A percentile compares a stretch with the other conserved stretches of the same genome.
Evolutionary conservation across 1,140 invertebrate genomes (phyloP).

Genomic region (Bathynomus jamesi): DNA sequence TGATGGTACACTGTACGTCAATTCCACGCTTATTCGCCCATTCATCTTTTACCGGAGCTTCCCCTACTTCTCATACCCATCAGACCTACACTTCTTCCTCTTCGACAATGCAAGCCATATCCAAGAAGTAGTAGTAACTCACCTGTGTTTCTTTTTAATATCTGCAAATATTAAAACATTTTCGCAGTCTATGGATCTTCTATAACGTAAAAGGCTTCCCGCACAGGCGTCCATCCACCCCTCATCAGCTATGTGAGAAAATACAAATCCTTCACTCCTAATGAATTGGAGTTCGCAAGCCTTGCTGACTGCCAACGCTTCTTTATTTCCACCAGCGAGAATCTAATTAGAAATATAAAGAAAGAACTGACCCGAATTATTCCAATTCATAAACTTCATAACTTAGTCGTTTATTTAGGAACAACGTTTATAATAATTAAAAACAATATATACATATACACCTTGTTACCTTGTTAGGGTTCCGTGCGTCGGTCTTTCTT

Average conservation of each 20-base stretch:
- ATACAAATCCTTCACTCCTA: conserved; percentile 71
- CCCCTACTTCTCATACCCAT: too few species aligned
- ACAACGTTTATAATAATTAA: not conserved
- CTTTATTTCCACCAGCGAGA: conserved; percentile 64
- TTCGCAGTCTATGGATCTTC: conserved; percentile 60
- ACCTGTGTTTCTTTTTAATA: conserved; percentile 82
- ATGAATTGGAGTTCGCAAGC: conserved; percentile 66
- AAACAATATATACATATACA: not conserved
- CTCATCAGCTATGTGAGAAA: conserved; percentile 73
- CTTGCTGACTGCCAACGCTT: conserved; percentile 67
- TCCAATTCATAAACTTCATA: not conserved
- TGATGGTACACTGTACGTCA: too few species aligned
- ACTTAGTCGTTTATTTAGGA: not conserved
- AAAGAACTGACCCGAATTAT: conserved; percentile 49
- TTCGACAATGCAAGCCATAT: too few species aligned
- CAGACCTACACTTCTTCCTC: too few species aligned
- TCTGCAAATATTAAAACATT: conserved; percentile 64
- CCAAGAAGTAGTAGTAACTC: too few species aligned
- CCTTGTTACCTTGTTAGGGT: too few species aligned
- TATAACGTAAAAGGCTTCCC: conserved; percentile 61
- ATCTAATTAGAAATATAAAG: conserved; percentile 47
- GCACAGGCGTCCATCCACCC: conserved; percentile 69
- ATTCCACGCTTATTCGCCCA: too few species aligned
- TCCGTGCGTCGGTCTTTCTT: too few species aligned
- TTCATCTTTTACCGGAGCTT: too few species aligned